A percentile compares a stretch with the other conserved stretches of the same genome.
Evolutionary conservation across 2,888 invertebrate species (phyloP).

Genomic region (Cerceris rybyensis): DNA sequence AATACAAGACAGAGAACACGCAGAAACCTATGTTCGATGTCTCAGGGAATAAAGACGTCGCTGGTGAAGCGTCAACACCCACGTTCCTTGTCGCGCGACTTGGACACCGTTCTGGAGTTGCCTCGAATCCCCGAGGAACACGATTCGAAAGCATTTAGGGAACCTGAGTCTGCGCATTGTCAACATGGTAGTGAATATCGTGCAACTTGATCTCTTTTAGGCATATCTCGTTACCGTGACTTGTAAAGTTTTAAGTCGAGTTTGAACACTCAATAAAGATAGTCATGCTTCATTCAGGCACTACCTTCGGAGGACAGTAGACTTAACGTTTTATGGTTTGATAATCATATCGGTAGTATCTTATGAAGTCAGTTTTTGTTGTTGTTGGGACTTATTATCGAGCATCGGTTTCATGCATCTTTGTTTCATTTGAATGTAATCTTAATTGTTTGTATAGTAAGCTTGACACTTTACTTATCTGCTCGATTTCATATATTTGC

Average conservation of each 20-base stretch:
- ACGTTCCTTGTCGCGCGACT: constrained; percentile 57
- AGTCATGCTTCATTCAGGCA: background rate
- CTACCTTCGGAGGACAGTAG: too few species aligned
- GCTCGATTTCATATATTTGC: too few species aligned
- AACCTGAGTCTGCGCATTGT: constrained; percentile 48
- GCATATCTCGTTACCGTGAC: constrained; percentile 45
- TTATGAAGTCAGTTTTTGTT: too few species aligned
- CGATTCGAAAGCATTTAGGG: constrained; percentile 54
- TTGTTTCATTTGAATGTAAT: too few species aligned
- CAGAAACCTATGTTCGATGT: constrained; percentile 75
- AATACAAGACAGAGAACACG: constrained; percentile 69
- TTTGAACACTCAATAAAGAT: background rate
- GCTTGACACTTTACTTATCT: too few species aligned
- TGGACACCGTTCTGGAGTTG: constrained; percentile 44
- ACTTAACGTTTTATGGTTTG: too few species aligned
- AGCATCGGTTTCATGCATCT: too few species aligned
- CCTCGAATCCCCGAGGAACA: constrained; percentile 41
- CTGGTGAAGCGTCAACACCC: constrained; percentile 74
- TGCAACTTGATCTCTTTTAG: constrained; percentile 50
- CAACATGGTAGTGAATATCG: constrained; percentile 50
- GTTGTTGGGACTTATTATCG: too few species aligned
- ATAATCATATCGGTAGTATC: too few species aligned
- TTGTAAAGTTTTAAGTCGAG: constrained; percentile 22
- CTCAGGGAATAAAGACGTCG: constrained; percentile 76
- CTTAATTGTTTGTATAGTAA: too few species aligned